phyloP scores from a whole-genome alignment of 2,888 invertebrate species.

The Papilio gigon region DNA sequence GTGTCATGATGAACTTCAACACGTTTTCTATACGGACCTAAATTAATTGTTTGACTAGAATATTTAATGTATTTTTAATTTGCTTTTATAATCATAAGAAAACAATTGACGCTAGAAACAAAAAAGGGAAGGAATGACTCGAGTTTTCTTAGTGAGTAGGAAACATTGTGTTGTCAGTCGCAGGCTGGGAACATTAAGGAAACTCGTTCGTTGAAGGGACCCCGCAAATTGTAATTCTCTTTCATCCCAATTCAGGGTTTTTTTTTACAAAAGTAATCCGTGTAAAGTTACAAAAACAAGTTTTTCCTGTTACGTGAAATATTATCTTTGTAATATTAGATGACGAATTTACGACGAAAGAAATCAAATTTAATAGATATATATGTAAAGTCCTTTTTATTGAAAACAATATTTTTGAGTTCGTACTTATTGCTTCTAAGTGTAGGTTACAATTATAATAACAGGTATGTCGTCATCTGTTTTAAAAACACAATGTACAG shows the following conservation, averaged over 20 bases:
- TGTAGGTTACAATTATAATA: too few species aligned
- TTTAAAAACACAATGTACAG: too few species aligned
- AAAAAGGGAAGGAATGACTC: conserved; percentile 1
- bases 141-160: conserved; percentile 14
- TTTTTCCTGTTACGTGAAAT: conserved; percentile 4
- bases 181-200: conserved; percentile 17
- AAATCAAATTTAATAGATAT: too few species aligned
- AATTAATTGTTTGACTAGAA: neutral
- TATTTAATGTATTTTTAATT: neutral
- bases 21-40: neutral
- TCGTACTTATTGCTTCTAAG: too few species aligned
- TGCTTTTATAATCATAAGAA: neutral
- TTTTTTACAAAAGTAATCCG: conserved; percentile 8
- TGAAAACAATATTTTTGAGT: too few species aligned
- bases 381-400: too few species aligned
- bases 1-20: neutral
- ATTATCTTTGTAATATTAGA: too few species aligned
- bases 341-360: too few species aligned
- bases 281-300: neutral
- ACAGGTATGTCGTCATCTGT: too few species aligned
- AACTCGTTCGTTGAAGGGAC: conserved; percentile 3
- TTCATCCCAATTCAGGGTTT: conserved; percentile 5
- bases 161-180: conserved; percentile 24
- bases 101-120: neutral
- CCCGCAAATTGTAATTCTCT: conserved; percentile 1